A percentile compares a stretch with the other conserved stretches of the same genome.
phyloP scores from a whole-genome alignment of 2,113 vertebrate species.

The Macroglossus sobrinus region DNA sequence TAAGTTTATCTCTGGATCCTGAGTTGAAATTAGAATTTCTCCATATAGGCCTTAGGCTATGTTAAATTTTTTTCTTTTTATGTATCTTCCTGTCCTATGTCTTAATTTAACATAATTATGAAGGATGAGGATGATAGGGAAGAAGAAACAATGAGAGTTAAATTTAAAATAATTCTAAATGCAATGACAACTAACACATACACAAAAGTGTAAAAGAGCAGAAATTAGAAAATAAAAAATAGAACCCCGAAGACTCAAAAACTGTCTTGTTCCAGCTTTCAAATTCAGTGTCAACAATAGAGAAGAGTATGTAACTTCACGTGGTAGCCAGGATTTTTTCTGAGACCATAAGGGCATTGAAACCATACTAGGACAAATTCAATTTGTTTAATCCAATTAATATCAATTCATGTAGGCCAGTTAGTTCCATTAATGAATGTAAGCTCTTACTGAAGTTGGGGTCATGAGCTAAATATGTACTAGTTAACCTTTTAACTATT shows the following conservation, averaged over 20 bases:
- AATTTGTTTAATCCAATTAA: constrained; percentile 27
- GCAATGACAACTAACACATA: background rate
- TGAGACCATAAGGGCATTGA: background rate
- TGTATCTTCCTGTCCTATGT: background rate
- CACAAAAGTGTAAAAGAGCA: background rate
- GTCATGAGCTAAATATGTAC: background rate
- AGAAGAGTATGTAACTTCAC: background rate
- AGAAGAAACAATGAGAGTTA: background rate
- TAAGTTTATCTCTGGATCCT: background rate
- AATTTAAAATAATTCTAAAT: background rate
- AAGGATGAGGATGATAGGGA: background rate
- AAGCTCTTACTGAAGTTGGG: background rate
- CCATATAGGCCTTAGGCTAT: background rate
- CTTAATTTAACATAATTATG: constrained; percentile 25
- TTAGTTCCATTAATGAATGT: background rate
- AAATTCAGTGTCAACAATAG: background rate
- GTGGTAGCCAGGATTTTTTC: background rate
- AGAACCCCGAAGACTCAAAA: background rate
- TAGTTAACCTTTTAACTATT: background rate
- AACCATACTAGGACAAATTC: background rate
- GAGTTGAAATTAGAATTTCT: background rate
- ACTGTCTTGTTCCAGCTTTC: background rate
- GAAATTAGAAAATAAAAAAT: background rate
- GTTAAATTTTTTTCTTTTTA: background rate
- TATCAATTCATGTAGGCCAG: background rate